Conservation (phyloP, 2,113 vertebrate species). For the Gnathonemus longibarbis region DNA sequence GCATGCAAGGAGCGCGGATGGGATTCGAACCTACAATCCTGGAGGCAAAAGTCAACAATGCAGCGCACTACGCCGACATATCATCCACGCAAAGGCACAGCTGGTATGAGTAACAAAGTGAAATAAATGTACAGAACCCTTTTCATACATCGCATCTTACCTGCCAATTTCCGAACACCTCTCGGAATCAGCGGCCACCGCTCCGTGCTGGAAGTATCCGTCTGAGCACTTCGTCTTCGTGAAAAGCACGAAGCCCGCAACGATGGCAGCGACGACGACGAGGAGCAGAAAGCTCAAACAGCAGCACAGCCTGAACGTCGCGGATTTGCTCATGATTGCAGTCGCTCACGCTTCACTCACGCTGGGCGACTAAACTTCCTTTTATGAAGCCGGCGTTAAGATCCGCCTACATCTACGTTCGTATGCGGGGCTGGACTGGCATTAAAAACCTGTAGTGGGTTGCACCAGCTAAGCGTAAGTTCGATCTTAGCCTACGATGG, state of each 20-base stretch:
- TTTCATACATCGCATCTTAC: slow-evolving; percentile 9
- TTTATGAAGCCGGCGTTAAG: not conserved
- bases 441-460: too few relatives aligned
- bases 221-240: slow-evolving; percentile 1
- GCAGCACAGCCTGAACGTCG: not conserved
- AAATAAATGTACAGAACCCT: not conserved
- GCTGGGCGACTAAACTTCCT: not conserved
- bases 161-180: slow-evolving; percentile 56
- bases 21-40: not conserved
- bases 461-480: too few relatives aligned
- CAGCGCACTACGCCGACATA: not conserved
- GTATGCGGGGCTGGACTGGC: not conserved
- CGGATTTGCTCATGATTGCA: slow-evolving; percentile 12
- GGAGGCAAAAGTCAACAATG: not conserved
- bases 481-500: too few relatives aligned
- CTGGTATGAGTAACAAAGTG: not conserved
- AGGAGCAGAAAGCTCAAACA: slow-evolving; percentile 10
- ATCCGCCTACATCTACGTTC: not conserved
- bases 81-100: not conserved
- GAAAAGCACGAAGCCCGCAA: not conserved
- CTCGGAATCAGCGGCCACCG: slow-evolving; percentile 58
- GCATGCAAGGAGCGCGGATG: not conserved
- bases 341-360: not conserved
- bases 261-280: not conserved
- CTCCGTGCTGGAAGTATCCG: slow-evolving; percentile 33